These are phyloP conservation scores for Brachionus plicatilis DNA, from an alignment of 1,140 invertebrate genomes.

Conservation along the genomic window DNA sequence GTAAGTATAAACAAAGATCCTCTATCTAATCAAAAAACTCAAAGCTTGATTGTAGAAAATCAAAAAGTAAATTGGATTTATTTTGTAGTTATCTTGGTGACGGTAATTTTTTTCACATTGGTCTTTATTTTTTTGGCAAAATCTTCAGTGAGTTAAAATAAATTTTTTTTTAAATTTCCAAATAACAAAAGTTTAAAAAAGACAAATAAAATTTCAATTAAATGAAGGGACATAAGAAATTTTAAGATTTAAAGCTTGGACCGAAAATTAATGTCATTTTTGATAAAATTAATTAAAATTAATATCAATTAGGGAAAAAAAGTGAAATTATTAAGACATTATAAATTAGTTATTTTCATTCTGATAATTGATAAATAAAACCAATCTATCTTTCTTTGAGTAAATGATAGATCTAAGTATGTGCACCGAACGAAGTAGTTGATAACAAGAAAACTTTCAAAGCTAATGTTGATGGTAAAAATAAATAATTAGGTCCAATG, in stretches of 20 bases:
- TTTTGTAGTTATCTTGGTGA: not conserved
- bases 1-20: not conserved
- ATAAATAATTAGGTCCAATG: too few species aligned
- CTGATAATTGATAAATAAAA: not conserved
- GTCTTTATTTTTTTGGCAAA: not conserved
- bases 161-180: not conserved
- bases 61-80: not conserved
- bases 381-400: not conserved
- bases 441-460: not conserved
- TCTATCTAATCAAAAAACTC: not conserved
- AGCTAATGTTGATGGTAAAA: not conserved
- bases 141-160: not conserved
- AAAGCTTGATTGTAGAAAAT: not conserved
- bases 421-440: not conserved
- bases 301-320: too few species aligned
- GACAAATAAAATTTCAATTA: too few species aligned
- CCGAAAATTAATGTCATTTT: too few species aligned
- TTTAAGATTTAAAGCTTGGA: too few species aligned
- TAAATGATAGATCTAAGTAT: too few species aligned
- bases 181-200: not conserved
- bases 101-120: not conserved
- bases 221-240: too few species aligned
- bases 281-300: too few species aligned
- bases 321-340: too few species aligned
- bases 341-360: not conserved